phyloP scores from a whole-genome alignment of 92 coral and sea anemone genomes.

The Zoanthus sociatus region DNA sequence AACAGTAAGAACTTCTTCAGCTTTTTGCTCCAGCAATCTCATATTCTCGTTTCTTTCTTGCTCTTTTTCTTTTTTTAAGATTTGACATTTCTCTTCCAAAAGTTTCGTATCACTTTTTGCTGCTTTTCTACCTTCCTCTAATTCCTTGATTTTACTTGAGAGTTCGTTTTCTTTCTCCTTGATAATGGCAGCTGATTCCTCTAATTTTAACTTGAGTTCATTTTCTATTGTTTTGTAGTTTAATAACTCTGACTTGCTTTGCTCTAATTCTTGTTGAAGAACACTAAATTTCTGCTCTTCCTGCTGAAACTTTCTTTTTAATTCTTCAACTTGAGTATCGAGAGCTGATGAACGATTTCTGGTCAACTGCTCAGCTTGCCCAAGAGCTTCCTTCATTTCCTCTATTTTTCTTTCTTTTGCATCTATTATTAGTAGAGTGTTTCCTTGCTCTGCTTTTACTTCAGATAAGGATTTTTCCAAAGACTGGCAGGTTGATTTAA shows the following conservation, averaged over 20 bases:
- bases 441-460: conserved; percentile 62
- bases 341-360: conserved; percentile 55
- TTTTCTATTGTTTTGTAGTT: conserved; percentile 39
- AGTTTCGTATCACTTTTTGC: conserved; percentile 38
- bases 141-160: conserved; percentile 50
- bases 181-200: conserved; percentile 25
- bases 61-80: conserved; percentile 67
- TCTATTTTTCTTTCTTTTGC: conserved; percentile 68
- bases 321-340: conserved; percentile 52
- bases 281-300: conserved; percentile 52
- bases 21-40: conserved; percentile 66
- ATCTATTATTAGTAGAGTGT: conserved; percentile 62
- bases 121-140: conserved; percentile 53
- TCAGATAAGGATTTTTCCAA: conserved; percentile 58
- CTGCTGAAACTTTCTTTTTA: conserved; percentile 59
- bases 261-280: conserved; percentile 61
- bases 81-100: conserved; percentile 45
- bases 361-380: conserved; percentile 57
- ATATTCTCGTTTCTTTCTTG: conserved; percentile 53
- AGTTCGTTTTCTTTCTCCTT: conserved; percentile 62
- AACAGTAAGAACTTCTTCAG: conserved; percentile 53
- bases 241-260: conserved; percentile 49
- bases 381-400: conserved; percentile 56
- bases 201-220: conserved; percentile 38
- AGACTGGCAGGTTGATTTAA: conserved; percentile 40